phyloP scores from a whole-genome alignment of 2,797 vertebrate genomes.

The Perodicticus potto region DNA sequence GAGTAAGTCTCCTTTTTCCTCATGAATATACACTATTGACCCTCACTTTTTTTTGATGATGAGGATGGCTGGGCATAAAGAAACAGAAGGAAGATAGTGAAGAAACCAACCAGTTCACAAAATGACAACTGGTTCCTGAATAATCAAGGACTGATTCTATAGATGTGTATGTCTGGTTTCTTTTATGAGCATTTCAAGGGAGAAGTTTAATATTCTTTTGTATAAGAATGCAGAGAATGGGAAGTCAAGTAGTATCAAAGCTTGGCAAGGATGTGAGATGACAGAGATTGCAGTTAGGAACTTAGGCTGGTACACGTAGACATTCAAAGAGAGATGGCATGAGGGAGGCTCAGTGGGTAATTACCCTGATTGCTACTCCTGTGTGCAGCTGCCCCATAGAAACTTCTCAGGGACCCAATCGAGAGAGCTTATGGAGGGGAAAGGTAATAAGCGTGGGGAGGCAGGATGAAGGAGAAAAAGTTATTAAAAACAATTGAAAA shows the following conservation, averaged over 20 bases:
- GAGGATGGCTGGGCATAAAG: background rate
- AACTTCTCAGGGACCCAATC: background rate
- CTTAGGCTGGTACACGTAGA: no score
- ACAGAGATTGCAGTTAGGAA: background rate
- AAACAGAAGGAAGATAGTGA: background rate
- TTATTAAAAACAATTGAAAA: background rate
- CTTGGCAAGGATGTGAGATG: background rate
- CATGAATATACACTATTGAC: background rate
- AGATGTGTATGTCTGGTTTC: background rate
- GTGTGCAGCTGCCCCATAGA: background rate
- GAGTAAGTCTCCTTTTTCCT: background rate
- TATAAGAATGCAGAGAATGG: conserved; percentile 28
- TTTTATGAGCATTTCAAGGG: conserved; percentile 24
- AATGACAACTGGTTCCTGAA: background rate
- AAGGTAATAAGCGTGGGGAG: background rate
- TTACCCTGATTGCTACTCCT: background rate
- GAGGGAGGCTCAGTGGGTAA: background rate
- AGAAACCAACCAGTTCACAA: background rate
- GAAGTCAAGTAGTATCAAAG: background rate
- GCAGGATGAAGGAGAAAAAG: background rate
- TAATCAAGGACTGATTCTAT: background rate
- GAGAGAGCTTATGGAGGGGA: background rate
- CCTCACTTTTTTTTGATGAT: background rate
- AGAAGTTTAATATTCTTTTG: conserved; percentile 29
- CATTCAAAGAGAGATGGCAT: background rate